These are phyloP conservation scores for Athalia cordata DNA, from an alignment of 2,888 invertebrate genomes.

Conservation along the genomic window DNA sequence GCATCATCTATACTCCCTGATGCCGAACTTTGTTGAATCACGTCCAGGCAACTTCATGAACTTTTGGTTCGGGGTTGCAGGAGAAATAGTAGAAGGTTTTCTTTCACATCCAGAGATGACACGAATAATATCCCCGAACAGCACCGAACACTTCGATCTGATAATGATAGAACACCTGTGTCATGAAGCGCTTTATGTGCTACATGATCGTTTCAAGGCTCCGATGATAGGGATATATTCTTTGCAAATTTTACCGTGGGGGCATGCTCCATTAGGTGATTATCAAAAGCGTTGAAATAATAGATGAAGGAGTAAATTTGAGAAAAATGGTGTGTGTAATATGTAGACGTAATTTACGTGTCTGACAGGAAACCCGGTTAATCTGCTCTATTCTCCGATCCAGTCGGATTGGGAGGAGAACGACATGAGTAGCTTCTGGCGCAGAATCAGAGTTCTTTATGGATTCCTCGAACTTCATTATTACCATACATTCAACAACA, in stretches of 20 bases:
- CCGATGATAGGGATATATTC: constrained; percentile 32
- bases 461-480: neutral
- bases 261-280: constrained; percentile 20
- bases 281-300: neutral
- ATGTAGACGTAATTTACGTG: no score
- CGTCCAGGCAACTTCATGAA: neutral
- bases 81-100: neutral
- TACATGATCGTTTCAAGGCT: neutral
- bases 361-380: constrained; percentile 22
- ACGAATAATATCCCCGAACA: constrained; percentile 16
- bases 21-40: neutral
- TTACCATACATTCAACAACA: neutral
- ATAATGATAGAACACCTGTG: constrained; percentile 7
- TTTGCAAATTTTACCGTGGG: neutral
- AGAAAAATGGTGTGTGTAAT: no score
- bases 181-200: neutral
- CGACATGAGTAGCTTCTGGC: constrained; percentile 32
- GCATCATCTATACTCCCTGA: constrained; percentile 9
- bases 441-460: neutral
- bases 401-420: neutral
- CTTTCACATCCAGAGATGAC: constrained; percentile 30
- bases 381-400: neutral
- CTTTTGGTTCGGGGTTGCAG: neutral
- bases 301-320: neutral
- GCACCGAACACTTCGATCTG: constrained; percentile 25